Percentiles rank a stretch among this genome's conserved stretches.
Evolutionary conservation across 2,888 invertebrate genomes (phyloP).

Genomic region (Ernsta delagoae): DNA sequence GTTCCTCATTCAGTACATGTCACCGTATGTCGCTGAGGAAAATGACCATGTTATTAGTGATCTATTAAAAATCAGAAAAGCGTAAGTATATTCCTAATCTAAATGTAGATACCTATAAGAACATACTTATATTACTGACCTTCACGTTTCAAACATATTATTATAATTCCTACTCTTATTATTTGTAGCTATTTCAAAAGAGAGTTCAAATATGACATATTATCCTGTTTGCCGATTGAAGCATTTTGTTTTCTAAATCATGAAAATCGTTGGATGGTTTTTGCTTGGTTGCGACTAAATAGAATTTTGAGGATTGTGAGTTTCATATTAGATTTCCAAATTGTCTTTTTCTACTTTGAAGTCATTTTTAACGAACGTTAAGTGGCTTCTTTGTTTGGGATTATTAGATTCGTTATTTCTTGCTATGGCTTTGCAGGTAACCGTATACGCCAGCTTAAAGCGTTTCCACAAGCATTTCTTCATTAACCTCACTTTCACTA

Average conservation of each 20-base stretch:
- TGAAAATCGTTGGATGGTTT: conserved; percentile 49
- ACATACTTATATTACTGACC: background rate
- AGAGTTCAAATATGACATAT: conserved; percentile 62
- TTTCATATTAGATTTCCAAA: no score
- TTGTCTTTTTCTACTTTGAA: no score
- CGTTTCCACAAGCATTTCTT: conserved; percentile 56
- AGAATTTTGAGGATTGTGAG: conserved; percentile 56
- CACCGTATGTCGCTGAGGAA: conserved; percentile 50
- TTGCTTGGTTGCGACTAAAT: conserved; percentile 65
- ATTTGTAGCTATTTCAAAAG: conserved; percentile 58
- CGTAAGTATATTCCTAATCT: conserved; percentile 56
- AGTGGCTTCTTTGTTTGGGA: no score
- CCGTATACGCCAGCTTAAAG: conserved; percentile 59
- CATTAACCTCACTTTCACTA: conserved; percentile 58
- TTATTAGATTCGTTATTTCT: no score
- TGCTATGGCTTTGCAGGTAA: conserved; percentile 49
- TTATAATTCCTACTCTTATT: background rate
- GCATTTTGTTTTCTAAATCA: conserved; percentile 47
- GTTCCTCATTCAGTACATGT: conserved; percentile 54
- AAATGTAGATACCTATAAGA: background rate
- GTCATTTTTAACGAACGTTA: no score
- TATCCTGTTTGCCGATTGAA: conserved; percentile 65
- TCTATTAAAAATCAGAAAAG: conserved; percentile 47
- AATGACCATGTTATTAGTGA: conserved; percentile 44
- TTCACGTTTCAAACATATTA: background rate